Percentiles rank a stretch among this genome's conserved stretches.
Conservation (phyloP, 2,888 invertebrate species). For the Atherix ibis region DNA sequence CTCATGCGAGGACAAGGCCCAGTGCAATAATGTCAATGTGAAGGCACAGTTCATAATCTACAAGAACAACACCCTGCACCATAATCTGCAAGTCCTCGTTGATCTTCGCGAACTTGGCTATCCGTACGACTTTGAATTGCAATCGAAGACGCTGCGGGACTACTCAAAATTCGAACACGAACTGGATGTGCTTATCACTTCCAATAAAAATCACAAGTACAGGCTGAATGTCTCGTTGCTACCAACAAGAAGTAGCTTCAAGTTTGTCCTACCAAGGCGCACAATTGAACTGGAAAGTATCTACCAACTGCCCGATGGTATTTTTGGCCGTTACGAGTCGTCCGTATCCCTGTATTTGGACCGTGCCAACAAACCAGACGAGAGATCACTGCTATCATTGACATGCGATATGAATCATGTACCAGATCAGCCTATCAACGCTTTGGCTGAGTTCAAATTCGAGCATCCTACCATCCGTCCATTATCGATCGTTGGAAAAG, state of each 20-base stretch:
- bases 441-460: constrained; percentile 43
- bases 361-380: constrained; percentile 51
- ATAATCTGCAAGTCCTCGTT: constrained; percentile 46
- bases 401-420: constrained; percentile 36
- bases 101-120: constrained; percentile 61
- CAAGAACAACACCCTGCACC: constrained; percentile 38
- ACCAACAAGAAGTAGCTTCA: constrained; percentile 44
- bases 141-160: constrained; percentile 41
- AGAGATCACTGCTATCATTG: constrained; percentile 44
- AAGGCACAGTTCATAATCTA: too few relatives aligned
- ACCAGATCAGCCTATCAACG: constrained; percentile 34
- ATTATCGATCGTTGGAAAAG: constrained; percentile 32
- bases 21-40: constrained; percentile 44
- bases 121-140: constrained; percentile 56
- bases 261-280: constrained; percentile 51
- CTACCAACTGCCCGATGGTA: constrained; percentile 33
- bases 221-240: constrained; percentile 49
- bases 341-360: constrained; percentile 52
- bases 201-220: constrained; percentile 53
- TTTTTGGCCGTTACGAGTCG: constrained; percentile 44
- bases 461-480: constrained; percentile 48
- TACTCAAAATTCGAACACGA: constrained; percentile 46
- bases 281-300: constrained; percentile 45
- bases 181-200: constrained; percentile 54
- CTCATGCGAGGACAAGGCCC: constrained; percentile 63